phyloP scores from a whole-genome alignment of 2,888 invertebrate species.

The Caenorhabditis sp. region DNA sequence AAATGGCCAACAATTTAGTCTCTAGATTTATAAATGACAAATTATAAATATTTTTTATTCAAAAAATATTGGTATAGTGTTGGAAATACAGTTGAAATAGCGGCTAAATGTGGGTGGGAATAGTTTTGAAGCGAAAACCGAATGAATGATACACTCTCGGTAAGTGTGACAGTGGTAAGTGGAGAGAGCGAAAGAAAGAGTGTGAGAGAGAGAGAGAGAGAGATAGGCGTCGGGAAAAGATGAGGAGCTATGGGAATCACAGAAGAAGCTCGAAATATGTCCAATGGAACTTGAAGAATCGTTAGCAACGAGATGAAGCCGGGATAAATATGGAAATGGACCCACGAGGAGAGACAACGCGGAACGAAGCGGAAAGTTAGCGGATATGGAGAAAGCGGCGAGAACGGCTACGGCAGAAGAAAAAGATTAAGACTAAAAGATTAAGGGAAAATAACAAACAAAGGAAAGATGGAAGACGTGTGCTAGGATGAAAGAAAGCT shows the following conservation, averaged over 20 bases:
- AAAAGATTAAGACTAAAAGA: no score
- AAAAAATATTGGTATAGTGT: neutral
- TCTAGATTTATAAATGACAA: slow-evolving; percentile 47
- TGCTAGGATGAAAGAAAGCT: slow-evolving; percentile 14
- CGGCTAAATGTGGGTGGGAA: no score
- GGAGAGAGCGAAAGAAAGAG: neutral
- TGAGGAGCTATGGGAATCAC: no score
- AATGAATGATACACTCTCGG: slow-evolving; percentile 1
- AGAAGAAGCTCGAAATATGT: slow-evolving; percentile 40
- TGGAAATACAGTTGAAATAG: neutral
- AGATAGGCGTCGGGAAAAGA: no score
- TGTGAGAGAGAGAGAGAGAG: neutral
- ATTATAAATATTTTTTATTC: slow-evolving; percentile 4
- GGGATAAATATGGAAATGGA: slow-evolving; percentile 12
- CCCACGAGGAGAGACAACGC: slow-evolving; percentile 4
- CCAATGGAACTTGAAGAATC: slow-evolving; percentile 8
- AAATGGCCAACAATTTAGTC: slow-evolving; percentile 19
- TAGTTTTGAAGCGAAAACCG: neutral
- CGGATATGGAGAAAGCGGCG: slow-evolving; percentile 20
- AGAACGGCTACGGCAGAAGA: slow-evolving; percentile 16
- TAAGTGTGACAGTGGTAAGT: neutral
- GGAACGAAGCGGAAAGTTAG: slow-evolving; percentile 1
- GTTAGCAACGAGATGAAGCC: neutral
- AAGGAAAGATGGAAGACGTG: neutral
- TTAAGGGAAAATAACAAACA: neutral